Evolutionary conservation across 2,113 vertebrate species (phyloP).

Genomic region (Lepus europaeus): DNA sequence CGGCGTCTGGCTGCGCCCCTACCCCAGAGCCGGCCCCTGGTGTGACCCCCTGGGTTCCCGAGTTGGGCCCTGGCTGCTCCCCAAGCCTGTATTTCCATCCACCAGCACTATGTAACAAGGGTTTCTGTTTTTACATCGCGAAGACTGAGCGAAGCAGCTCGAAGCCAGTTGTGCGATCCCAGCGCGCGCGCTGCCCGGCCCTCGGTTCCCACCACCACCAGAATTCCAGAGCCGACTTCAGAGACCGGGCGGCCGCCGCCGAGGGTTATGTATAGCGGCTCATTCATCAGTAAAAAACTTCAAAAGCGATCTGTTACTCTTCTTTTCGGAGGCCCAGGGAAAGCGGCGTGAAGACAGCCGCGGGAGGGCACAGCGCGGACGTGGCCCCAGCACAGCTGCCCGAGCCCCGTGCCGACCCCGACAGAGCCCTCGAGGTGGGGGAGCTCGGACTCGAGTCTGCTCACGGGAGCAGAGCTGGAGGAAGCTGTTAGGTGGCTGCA

Average conservation of each 20-base stretch:
- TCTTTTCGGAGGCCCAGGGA: slow-evolving; percentile 89
- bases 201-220: slow-evolving; percentile 86
- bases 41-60: too few species aligned
- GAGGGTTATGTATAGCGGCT: slow-evolving; percentile 90
- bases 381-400: slow-evolving; percentile 81
- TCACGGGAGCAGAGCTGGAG: slow-evolving; percentile 79
- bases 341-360: slow-evolving; percentile 87
- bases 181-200: slow-evolving; percentile 83
- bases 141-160: slow-evolving; percentile 88
- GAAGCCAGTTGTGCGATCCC: slow-evolving; percentile 87
- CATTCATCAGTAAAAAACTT: slow-evolving; percentile 92
- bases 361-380: slow-evolving; percentile 85
- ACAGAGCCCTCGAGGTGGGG: too few species aligned
- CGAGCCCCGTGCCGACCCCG: slow-evolving; percentile 38
- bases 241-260: slow-evolving; percentile 86
- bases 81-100: slow-evolving; percentile 78
- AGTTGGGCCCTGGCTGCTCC: too few species aligned
- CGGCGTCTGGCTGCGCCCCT: too few species aligned
- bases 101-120: slow-evolving; percentile 87
- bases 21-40: too few species aligned
- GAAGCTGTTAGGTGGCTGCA: slow-evolving; percentile 84
- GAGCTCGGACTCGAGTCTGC: background rate
- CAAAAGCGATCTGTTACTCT: slow-evolving; percentile 89
- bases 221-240: slow-evolving; percentile 84
- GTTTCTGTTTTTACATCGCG: slow-evolving; percentile 90